Evolutionary conservation across 2,888 invertebrate genomes (phyloP).

Genomic region (Cerceris ruficornis): DNA sequence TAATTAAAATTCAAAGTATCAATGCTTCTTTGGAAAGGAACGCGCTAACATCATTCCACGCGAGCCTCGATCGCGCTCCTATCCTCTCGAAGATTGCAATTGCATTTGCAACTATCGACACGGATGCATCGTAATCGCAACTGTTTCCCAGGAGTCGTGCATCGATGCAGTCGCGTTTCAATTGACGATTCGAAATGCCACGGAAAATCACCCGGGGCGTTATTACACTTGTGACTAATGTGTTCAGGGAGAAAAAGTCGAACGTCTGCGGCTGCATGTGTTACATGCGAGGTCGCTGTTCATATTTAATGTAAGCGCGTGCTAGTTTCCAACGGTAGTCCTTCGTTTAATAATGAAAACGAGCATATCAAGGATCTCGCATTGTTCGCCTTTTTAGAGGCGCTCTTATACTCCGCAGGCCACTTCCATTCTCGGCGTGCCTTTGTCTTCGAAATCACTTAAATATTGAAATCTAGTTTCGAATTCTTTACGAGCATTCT

Average conservation of each 20-base stretch:
- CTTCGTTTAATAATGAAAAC: conserved; percentile 65
- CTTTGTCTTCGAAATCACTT: too few species aligned
- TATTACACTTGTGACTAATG: conserved; percentile 51
- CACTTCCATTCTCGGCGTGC: background rate
- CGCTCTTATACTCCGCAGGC: conserved; percentile 30
- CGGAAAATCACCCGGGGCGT: conserved; percentile 41
- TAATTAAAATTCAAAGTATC: background rate
- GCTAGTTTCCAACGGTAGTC: conserved; percentile 62
- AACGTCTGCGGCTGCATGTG: conserved; percentile 28
- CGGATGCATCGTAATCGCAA: conserved; percentile 2
- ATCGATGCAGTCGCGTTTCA: conserved; percentile 20
- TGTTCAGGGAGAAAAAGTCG: conserved; percentile 47
- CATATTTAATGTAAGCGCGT: conserved; percentile 67
- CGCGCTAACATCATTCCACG: background rate
- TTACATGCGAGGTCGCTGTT: conserved; percentile 57
- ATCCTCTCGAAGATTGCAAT: conserved; percentile 21
- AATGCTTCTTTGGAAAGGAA: background rate
- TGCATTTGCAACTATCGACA: conserved; percentile 22
- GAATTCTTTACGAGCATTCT: too few species aligned
- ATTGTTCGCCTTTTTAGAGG: conserved; percentile 43
- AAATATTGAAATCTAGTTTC: too few species aligned
- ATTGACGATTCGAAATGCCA: conserved; percentile 37
- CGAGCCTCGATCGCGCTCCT: conserved; percentile 11
- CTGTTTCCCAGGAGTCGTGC: conserved; percentile 43
- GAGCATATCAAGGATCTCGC: conserved; percentile 59